Evolutionary conservation across 35 echinoderm and acorn worm species (phyloP).

Genomic region (Hemicentrotus pulcherrimus): DNA sequence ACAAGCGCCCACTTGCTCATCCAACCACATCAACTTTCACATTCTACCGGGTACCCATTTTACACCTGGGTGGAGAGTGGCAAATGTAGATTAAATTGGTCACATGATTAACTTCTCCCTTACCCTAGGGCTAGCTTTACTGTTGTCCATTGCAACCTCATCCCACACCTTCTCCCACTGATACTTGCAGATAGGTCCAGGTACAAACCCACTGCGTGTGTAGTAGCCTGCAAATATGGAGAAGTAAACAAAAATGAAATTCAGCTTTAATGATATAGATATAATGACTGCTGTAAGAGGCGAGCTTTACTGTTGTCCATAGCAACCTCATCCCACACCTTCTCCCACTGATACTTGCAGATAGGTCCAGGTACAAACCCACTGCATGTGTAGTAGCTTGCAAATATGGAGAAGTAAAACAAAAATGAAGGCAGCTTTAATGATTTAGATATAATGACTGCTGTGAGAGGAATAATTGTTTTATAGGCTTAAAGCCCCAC

Average conservation of each 20-base stretch:
- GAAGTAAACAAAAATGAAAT: background rate
- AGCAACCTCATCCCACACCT: slow-evolving; percentile 68
- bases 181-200: slow-evolving; percentile 95
- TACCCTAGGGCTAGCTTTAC: slow-evolving; percentile 57
- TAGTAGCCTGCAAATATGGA: slow-evolving; percentile 75
- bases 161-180: slow-evolving; percentile 81
- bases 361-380: slow-evolving; percentile 96
- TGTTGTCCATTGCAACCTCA: slow-evolving; percentile 64
- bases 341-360: slow-evolving; percentile 88
- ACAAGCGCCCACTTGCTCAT: too few relatives aligned
- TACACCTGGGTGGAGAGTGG: too few relatives aligned
- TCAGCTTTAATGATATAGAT: too few relatives aligned
- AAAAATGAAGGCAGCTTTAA: too few relatives aligned
- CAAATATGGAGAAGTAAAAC: background rate
- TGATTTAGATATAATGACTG: too few relatives aligned
- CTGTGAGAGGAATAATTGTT: too few relatives aligned
- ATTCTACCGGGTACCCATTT: too few relatives aligned
- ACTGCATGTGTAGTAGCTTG: slow-evolving; percentile 97
- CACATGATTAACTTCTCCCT: background rate
- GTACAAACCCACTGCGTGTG: slow-evolving; percentile 94
- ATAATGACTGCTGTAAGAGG: too few relatives aligned
- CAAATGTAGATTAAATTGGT: too few relatives aligned
- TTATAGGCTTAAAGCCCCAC: too few relatives aligned
- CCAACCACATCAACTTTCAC: too few relatives aligned
- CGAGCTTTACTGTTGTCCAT: slow-evolving; percentile 64